Percentiles rank a stretch among this genome's conserved stretches.
These are phyloP conservation scores for Drosophila carrolli DNA, from an alignment of 1,140 invertebrate genomes.

Conservation along the genomic window DNA sequence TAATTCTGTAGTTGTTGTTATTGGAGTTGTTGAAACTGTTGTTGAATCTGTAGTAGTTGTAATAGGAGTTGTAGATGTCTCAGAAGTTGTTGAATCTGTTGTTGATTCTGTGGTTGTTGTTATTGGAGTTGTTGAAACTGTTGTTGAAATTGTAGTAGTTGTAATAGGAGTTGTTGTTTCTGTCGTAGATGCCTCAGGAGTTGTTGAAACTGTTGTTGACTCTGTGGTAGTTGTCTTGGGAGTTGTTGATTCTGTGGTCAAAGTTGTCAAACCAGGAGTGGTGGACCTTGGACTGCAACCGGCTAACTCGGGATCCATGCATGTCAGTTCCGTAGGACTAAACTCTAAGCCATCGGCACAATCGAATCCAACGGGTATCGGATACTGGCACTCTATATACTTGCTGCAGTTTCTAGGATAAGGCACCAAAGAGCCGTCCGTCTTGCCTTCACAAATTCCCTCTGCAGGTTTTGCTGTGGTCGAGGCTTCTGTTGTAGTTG, in stretches of 20 bases:
- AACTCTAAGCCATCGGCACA: slow-evolving; percentile 63
- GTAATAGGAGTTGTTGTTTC: too few species aligned
- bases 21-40: slow-evolving; percentile 2
- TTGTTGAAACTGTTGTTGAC: too few species aligned
- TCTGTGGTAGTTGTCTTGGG: too few species aligned
- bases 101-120: too few species aligned
- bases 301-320: slow-evolving; percentile 62
- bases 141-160: too few species aligned
- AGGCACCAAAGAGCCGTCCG: slow-evolving; percentile 40
- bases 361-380: slow-evolving; percentile 68
- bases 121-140: too few species aligned
- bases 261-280: slow-evolving; percentile 12
- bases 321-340: slow-evolving; percentile 51
- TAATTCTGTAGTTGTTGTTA: neutral
- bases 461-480: slow-evolving; percentile 33
- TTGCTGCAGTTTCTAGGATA: slow-evolving; percentile 73
- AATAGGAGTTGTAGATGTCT: too few species aligned
- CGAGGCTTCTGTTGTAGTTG: slow-evolving; percentile 13
- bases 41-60: neutral
- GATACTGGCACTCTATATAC: slow-evolving; percentile 59
- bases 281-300: slow-evolving; percentile 42
- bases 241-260: too few species aligned
- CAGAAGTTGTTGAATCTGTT: too few species aligned
- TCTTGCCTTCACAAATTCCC: slow-evolving; percentile 56
- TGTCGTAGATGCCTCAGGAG: too few species aligned